Evolutionary conservation across 2,113 vertebrate species (phyloP).

Genomic region (Heliornis fulica): DNA sequence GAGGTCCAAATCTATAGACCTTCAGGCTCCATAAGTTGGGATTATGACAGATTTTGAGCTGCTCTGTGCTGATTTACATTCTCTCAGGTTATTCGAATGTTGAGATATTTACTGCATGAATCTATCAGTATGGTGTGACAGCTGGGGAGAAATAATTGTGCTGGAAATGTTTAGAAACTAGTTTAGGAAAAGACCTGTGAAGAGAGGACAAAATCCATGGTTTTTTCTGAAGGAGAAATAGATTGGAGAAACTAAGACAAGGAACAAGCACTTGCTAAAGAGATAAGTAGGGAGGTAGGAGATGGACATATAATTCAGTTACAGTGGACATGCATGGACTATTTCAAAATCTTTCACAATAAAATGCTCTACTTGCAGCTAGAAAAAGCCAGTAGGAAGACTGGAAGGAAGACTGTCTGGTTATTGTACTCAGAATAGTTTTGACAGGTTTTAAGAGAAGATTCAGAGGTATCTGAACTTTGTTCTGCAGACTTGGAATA

Average conservation of each 20-base stretch:
- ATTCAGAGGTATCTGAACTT: background rate
- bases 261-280: background rate
- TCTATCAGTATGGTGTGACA: background rate
- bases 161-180: background rate
- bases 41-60: background rate
- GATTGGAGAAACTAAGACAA: background rate
- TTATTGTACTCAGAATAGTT: background rate
- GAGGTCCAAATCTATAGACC: background rate
- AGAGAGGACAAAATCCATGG: background rate
- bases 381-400: background rate
- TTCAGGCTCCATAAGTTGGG: background rate
- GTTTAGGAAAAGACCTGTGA: background rate
- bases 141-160: background rate
- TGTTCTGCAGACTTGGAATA: background rate
- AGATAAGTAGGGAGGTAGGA: background rate
- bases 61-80: constrained; percentile 6
- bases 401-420: background rate
- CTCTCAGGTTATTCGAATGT: background rate
- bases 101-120: background rate
- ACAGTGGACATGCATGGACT: background rate
- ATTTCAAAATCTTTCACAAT: background rate
- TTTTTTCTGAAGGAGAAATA: background rate
- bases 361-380: background rate
- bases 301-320: background rate
- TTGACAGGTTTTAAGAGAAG: background rate